Conservation (phyloP, 2,888 invertebrate genomes). For the Xestoiulus laeticollis region DNA sequence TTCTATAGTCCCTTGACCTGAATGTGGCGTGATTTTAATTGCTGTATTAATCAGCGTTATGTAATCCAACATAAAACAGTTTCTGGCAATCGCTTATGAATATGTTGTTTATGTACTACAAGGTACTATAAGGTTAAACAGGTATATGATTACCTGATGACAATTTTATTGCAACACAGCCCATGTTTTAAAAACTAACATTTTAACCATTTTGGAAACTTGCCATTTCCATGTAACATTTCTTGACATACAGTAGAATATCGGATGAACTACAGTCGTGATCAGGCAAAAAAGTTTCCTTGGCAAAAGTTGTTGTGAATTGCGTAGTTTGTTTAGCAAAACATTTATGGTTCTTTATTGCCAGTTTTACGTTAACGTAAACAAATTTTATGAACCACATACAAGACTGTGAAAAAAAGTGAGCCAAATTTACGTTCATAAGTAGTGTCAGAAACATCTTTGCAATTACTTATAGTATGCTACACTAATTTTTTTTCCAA, state of each 20-base stretch:
- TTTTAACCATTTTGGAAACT: conserved; percentile 9
- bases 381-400: too few relatives aligned
- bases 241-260: not conserved
- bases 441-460: too few relatives aligned
- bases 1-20: not conserved
- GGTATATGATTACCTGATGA: not conserved
- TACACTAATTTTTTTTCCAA: too few relatives aligned
- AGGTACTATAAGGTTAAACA: not conserved
- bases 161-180: not conserved
- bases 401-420: too few relatives aligned
- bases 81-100: not conserved
- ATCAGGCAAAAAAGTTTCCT: not conserved
- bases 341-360: too few relatives aligned
- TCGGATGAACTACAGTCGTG: not conserved
- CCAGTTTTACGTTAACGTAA: too few relatives aligned
- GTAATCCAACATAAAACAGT: conserved; percentile 8
- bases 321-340: too few relatives aligned
- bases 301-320: not conserved
- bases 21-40: not conserved
- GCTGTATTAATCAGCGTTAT: not conserved
- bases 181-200: too few relatives aligned
- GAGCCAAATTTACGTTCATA: too few relatives aligned
- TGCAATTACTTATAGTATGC: too few relatives aligned
- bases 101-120: not conserved
- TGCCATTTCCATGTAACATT: not conserved